Evolutionary conservation across 2,888 invertebrate genomes (phyloP).

Genomic region (Marasmarcha lunaedactyla): DNA sequence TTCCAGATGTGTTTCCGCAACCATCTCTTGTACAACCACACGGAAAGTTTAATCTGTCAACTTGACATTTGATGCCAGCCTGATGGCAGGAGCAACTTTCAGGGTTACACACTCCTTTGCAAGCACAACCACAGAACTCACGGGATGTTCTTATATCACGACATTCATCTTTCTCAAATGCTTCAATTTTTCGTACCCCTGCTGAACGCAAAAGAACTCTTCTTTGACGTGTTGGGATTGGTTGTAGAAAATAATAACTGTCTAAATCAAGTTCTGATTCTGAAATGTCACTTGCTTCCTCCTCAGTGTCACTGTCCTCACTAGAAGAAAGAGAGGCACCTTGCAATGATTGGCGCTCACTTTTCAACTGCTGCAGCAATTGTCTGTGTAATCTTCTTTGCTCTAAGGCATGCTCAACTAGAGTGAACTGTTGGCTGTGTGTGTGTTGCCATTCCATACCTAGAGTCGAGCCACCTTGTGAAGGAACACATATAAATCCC

Average conservation of each 20-base stretch:
- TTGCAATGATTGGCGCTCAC: conserved; percentile 73
- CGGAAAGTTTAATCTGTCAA: conserved; percentile 95
- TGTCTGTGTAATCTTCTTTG: conserved; percentile 88
- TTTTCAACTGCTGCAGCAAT: conserved; percentile 78
- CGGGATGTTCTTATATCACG: conserved; percentile 90
- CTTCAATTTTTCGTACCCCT: conserved; percentile 94
- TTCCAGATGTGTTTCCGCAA: conserved; percentile 91
- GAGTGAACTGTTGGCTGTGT: conserved; percentile 81
- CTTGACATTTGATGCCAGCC: conserved; percentile 97
- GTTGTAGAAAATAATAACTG: conserved; percentile 91
- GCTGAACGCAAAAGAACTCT: conserved; percentile 89
- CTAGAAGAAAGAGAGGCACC: conserved; percentile 76
- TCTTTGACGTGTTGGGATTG: conserved; percentile 92
- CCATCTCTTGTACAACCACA: conserved; percentile 96
- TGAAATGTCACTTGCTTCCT: conserved; percentile 83
- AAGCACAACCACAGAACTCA: conserved; percentile 94
- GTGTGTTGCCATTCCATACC: conserved; percentile 87
- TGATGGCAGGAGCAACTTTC: conserved; percentile 95
- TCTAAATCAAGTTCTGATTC: conserved; percentile 90
- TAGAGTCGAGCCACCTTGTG: conserved; percentile 90
- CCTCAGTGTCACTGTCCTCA: conserved; percentile 87
- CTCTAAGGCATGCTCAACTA: conserved; percentile 90
- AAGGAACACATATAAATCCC: conserved; percentile 92
- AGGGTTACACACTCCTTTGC: conserved; percentile 94
- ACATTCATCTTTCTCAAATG: conserved; percentile 93